Conservation (phyloP, 2,113 vertebrate species). For the Oxyruncus cristatus region DNA sequence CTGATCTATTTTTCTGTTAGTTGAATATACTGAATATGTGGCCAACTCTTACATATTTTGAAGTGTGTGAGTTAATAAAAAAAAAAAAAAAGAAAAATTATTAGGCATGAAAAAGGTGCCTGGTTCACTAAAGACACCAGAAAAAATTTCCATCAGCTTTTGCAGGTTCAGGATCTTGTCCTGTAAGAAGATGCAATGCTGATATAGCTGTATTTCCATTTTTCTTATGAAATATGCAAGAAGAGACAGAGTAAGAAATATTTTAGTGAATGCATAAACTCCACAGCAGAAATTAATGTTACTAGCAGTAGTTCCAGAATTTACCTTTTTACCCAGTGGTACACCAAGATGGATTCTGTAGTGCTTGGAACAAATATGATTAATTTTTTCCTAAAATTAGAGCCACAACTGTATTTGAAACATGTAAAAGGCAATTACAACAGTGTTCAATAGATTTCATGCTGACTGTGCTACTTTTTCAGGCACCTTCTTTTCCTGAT, state of each 20-base stretch:
- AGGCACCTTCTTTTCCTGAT: background rate
- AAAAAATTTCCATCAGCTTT: background rate
- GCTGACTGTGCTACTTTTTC: background rate
- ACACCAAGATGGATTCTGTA: background rate
- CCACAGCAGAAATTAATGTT: background rate
- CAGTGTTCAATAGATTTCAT: background rate
- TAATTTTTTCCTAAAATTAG: constrained; percentile 1
- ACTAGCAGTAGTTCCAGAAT: background rate
- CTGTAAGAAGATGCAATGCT: background rate
- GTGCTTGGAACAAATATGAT: background rate
- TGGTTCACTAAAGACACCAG: background rate
- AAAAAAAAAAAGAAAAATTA: background rate
- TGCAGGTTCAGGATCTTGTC: background rate
- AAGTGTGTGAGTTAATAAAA: background rate
- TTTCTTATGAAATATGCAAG: background rate
- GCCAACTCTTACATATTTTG: background rate
- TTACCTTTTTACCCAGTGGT: background rate
- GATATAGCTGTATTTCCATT: background rate
- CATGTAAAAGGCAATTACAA: background rate
- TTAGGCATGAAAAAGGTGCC: background rate
- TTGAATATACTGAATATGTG: background rate
- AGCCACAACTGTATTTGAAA: constrained; percentile 6
- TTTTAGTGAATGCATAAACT: background rate
- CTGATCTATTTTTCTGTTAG: background rate
- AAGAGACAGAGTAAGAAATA: background rate